A percentile compares a stretch with the other conserved stretches of the same genome.
Evolutionary conservation across 2,113 vertebrate genomes (phyloP).

Genomic region (Pyxicephalus adspersus): DNA sequence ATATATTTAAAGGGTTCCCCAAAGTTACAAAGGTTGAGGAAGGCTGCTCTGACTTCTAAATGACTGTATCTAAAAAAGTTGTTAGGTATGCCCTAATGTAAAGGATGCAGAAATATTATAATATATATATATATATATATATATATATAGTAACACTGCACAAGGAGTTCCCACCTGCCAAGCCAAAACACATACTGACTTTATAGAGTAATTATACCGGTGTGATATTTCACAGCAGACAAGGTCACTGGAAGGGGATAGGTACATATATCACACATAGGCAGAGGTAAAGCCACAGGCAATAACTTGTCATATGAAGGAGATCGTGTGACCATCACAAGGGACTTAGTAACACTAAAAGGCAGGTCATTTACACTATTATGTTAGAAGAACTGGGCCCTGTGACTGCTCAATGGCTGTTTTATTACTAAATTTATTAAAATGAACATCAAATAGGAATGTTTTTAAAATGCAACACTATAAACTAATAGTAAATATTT

Average conservation of each 20-base stretch:
- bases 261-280: background rate
- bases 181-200: background rate
- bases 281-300: background rate
- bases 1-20: too few species aligned
- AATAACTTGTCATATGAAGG: background rate
- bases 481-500: too few species aligned
- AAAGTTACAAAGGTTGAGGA: too few species aligned
- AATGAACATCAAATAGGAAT: too few species aligned
- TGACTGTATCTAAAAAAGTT: too few species aligned
- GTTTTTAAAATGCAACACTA: too few species aligned
- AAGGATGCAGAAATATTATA: background rate
- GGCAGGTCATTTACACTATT: too few species aligned
- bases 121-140: background rate
- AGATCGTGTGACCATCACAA: background rate
- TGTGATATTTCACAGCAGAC: slow-evolving; percentile 9
- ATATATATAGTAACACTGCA: background rate
- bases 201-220: slow-evolving; percentile 1
- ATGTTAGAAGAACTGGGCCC: too few species aligned
- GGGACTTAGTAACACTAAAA: background rate
- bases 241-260: slow-evolving; percentile 4
- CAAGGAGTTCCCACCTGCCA: background rate
- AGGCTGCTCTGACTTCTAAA: too few species aligned
- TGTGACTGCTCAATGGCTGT: too few species aligned
- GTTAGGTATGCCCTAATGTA: too few species aligned
- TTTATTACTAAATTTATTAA: too few species aligned